Evolutionary conservation across 2,888 invertebrate species (phyloP).

Genomic region (Agelastica alni): DNA sequence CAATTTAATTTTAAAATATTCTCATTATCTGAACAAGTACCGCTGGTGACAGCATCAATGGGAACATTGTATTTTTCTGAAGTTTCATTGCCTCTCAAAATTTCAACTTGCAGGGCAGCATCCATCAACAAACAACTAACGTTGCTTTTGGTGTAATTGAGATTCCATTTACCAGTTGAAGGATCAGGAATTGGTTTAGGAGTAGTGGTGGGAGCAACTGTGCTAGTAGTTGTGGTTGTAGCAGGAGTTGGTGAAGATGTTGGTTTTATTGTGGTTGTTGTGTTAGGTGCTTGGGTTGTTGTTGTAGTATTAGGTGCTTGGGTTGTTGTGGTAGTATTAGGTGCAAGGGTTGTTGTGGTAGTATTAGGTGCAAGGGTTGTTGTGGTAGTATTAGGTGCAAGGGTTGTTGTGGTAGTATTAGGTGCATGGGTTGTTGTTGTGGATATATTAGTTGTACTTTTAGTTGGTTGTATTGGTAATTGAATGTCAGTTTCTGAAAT

Average conservation of each 20-base stretch:
- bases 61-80: constrained; percentile 56
- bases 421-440: neutral
- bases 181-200: constrained; percentile 47
- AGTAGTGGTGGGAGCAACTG: constrained; percentile 47
- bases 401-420: neutral
- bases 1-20: constrained; percentile 54
- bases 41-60: constrained; percentile 49
- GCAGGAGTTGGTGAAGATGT: constrained; percentile 44
- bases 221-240: constrained; percentile 39
- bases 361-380: neutral
- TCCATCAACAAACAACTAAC: constrained; percentile 67
- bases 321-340: constrained; percentile 21
- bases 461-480: neutral
- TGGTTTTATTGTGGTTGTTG: constrained; percentile 42
- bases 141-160: constrained; percentile 50
- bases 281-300: constrained; percentile 40
- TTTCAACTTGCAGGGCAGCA: constrained; percentile 69
- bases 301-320: constrained; percentile 50
- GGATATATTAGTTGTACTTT: neutral
- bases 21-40: constrained; percentile 53
- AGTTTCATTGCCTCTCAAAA: constrained; percentile 55
- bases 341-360: neutral
- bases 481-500: no score
- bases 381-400: neutral
- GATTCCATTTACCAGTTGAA: constrained; percentile 58